Conservation (phyloP, 2,113 vertebrate genomes). For the Ornithorhynchus anatinus region DNA sequence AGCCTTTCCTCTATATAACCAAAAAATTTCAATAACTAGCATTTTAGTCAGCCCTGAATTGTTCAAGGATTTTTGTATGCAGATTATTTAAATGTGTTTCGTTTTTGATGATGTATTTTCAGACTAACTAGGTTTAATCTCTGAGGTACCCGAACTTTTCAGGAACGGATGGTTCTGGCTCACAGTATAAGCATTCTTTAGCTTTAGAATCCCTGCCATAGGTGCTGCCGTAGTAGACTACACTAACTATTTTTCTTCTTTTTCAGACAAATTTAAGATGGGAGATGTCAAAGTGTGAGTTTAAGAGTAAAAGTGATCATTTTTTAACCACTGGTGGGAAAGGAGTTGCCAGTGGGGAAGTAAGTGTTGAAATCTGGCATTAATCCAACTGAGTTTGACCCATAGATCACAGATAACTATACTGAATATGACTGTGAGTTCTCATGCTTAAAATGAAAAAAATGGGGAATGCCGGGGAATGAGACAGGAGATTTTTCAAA, state of each 20-base stretch:
- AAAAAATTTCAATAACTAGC: no score
- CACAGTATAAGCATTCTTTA: slow-evolving; percentile 35
- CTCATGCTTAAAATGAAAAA: slow-evolving; percentile 43
- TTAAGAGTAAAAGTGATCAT: slow-evolving; percentile 61
- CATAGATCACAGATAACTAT: slow-evolving; percentile 61
- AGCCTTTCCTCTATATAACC: no score
- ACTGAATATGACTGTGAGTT: slow-evolving; percentile 24
- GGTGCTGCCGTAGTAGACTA: slow-evolving; percentile 43
- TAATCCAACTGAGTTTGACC: slow-evolving; percentile 52
- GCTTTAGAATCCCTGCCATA: slow-evolving; percentile 46
- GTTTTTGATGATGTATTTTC: no score
- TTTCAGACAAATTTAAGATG: slow-evolving; percentile 61
- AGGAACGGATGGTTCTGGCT: slow-evolving; percentile 25
- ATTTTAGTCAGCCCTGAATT: no score
- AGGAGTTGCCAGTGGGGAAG: slow-evolving; percentile 47
- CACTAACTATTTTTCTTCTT: slow-evolving; percentile 49
- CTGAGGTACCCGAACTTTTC: slow-evolving; percentile 26
- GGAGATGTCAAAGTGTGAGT: slow-evolving; percentile 50
- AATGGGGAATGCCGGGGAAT: slow-evolving; percentile 33
- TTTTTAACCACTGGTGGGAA: slow-evolving; percentile 64
- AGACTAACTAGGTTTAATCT: no score
- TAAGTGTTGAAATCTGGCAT: slow-evolving; percentile 54
- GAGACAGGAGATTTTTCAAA: slow-evolving; percentile 63
- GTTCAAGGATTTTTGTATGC: no score
- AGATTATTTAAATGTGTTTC: no score